A percentile compares a stretch with the other conserved stretches of the same genome.
phyloP scores from a whole-genome alignment of 2,113 vertebrate genomes.

The Nesoenas mayeri region DNA sequence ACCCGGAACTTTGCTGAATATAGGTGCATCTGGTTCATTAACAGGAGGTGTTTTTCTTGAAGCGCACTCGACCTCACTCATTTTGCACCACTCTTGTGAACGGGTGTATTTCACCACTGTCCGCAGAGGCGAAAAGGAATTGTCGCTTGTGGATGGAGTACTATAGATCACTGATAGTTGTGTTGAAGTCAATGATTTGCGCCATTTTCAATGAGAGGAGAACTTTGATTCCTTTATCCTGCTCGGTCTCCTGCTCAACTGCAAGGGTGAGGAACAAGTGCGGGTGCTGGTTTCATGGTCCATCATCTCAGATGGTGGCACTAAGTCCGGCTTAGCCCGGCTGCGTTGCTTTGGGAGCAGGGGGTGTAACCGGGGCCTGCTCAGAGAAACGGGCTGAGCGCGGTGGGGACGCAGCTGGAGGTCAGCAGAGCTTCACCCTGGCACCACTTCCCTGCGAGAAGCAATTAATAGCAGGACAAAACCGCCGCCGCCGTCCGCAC shows the following conservation, averaged over 20 bases:
- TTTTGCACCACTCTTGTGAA: rapidly evolving
- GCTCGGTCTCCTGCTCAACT: not conserved
- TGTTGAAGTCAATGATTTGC: not conserved
- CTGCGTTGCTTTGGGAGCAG: not conserved
- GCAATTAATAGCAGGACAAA: not conserved
- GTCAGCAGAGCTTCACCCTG: not conserved
- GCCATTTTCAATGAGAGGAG: not conserved
- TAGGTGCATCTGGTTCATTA: too few species aligned
- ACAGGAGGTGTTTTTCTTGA: not conserved
- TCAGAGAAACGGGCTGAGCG: not conserved
- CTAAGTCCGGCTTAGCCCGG: not conserved
- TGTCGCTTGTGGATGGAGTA: not conserved
- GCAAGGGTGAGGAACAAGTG: not conserved
- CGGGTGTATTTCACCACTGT: not conserved
- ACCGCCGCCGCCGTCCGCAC: not conserved
- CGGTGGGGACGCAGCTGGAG: not conserved
- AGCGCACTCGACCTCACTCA: too few species aligned
- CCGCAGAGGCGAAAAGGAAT: not conserved
- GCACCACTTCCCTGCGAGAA: not conserved
- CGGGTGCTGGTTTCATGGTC: not conserved
- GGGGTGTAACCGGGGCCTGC: not conserved
- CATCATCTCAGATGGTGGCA: too few species aligned
- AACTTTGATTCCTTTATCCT: not conserved
- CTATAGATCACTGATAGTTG: not conserved
- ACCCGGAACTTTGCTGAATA: not conserved